Conservation (phyloP, 2,888 invertebrate species). For the Scotopteryx bipunctaria region DNA sequence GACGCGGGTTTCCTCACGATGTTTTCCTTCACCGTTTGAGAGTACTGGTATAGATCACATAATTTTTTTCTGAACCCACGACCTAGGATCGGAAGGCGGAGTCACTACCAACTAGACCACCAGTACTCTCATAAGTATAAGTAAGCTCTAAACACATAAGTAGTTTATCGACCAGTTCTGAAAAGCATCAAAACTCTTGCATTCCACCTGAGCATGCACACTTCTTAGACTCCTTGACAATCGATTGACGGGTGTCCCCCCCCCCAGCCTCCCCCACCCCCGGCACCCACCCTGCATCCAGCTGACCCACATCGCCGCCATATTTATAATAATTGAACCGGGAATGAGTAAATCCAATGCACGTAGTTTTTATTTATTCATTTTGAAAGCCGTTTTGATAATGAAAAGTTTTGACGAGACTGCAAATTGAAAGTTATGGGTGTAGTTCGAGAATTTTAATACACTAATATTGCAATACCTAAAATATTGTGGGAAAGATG, state of each 20-base stretch:
- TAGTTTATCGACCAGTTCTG: neutral
- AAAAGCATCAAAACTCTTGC: conserved; percentile 22
- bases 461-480: too few relatives aligned
- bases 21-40: too few relatives aligned
- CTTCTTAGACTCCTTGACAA: conserved; percentile 77
- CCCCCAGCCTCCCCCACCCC: conserved; percentile 43
- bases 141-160: too few relatives aligned
- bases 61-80: too few relatives aligned
- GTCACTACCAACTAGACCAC: too few relatives aligned
- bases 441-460: neutral
- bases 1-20: too few relatives aligned
- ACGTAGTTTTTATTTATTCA: too few relatives aligned
- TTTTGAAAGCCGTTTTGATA: too few relatives aligned
- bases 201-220: conserved; percentile 44
- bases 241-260: conserved; percentile 83
- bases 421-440: neutral
- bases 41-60: too few relatives aligned
- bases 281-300: conserved; percentile 42
- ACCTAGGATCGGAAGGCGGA: too few relatives aligned
- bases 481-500: too few relatives aligned
- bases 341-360: conserved; percentile 33
- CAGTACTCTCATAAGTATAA: too few relatives aligned
- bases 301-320: conserved; percentile 77
- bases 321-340: conserved; percentile 82
- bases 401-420: neutral